These are phyloP conservation scores for Chiloscyllium punctatum DNA, from an alignment of 2,797 vertebrate species.

Conservation along the genomic window DNA sequence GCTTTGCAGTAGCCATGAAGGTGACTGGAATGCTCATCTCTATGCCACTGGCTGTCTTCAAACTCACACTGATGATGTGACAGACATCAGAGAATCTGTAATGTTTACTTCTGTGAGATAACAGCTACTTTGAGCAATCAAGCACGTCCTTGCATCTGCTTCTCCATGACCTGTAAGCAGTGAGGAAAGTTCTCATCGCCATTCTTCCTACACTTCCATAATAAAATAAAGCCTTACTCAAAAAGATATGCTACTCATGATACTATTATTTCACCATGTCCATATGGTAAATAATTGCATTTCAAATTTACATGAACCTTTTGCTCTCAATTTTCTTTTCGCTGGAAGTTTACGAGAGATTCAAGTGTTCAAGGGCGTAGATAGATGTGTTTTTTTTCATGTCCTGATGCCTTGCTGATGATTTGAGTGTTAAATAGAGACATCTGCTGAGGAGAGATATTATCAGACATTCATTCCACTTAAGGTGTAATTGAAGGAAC, in stretches of 20 bases:
- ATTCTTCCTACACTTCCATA: not conserved
- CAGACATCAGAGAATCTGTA: not conserved
- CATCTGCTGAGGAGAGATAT: slow-evolving; percentile 32
- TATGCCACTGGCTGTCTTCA: not conserved
- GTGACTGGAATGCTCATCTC: not conserved
- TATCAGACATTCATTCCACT: slow-evolving; percentile 12
- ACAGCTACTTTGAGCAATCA: slow-evolving; percentile 25
- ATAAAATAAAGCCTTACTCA: not conserved
- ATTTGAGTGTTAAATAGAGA: slow-evolving; percentile 2
- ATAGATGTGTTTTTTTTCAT: not conserved
- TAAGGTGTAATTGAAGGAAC: not conserved
- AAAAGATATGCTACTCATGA: not conserved
- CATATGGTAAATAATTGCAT: not conserved
- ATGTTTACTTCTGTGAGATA: not conserved
- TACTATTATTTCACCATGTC: not conserved
- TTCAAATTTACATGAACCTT: not conserved
- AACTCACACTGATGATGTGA: slow-evolving; percentile 12
- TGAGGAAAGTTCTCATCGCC: not conserved
- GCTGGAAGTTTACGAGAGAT: not conserved
- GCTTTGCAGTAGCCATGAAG: not conserved
- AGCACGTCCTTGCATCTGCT: not conserved
- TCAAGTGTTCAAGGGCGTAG: not conserved
- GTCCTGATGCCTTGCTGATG: not conserved
- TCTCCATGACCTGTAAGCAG: not conserved
- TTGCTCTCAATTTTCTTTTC: not conserved